Evolutionary conservation across 2,797 vertebrate species (phyloP).

Genomic region (Hypotaenidia okinawae): DNA sequence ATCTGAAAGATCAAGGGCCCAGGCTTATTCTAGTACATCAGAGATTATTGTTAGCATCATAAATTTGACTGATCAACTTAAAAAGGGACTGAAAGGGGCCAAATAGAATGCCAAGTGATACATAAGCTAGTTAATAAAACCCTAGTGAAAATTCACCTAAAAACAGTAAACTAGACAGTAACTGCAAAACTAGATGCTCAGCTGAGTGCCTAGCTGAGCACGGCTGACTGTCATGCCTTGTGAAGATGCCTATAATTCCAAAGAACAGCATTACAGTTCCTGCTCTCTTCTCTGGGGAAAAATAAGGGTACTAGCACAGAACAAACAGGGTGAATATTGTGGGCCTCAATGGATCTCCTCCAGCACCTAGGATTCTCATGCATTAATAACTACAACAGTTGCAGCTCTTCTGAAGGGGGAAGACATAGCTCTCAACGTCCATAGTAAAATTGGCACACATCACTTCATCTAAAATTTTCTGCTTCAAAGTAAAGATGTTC

Average conservation of each 20-base stretch:
- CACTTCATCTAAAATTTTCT: neutral
- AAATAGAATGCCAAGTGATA: constrained; percentile 4
- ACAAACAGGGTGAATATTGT: neutral
- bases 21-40: neutral
- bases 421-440: neutral
- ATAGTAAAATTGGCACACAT: neutral
- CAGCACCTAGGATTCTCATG: neutral
- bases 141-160: constrained; percentile 3
- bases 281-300: neutral
- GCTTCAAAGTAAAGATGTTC: neutral
- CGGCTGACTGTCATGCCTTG: neutral
- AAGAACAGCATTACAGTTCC: neutral
- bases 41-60: constrained; percentile 21
- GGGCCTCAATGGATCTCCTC: neutral
- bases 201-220: neutral
- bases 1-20: constrained; percentile 24
- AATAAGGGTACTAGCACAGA: neutral
- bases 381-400: neutral
- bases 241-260: neutral
- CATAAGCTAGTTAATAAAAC: neutral
- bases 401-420: neutral
- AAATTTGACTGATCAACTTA: constrained; percentile 1
- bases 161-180: neutral
- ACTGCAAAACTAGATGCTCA: neutral
- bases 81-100: neutral